Percentiles rank a stretch among this genome's conserved stretches.
Conservation (phyloP, 2,797 vertebrate genomes). For the Aldrovandia affinis region DNA sequence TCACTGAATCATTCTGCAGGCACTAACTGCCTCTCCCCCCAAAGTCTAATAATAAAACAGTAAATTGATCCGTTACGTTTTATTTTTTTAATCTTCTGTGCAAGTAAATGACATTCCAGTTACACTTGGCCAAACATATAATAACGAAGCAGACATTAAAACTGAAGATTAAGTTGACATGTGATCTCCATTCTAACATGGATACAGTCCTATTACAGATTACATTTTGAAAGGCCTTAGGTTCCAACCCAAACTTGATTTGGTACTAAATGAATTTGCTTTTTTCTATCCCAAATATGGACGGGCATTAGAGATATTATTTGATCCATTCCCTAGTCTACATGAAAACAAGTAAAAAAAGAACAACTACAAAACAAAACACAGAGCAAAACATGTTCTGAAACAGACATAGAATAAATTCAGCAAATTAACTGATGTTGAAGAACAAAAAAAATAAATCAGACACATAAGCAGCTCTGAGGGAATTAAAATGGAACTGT, state of each 20-base stretch:
- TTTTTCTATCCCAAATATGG: background rate
- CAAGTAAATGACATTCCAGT: background rate
- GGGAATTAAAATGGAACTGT: background rate
- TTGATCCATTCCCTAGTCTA: background rate
- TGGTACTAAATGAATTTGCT: background rate
- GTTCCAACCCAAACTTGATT: background rate
- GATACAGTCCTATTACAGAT: no score
- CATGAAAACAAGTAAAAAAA: background rate
- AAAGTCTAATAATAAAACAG: background rate
- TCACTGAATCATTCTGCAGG: background rate
- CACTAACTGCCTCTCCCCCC: background rate
- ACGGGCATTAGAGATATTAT: background rate
- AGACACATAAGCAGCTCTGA: background rate
- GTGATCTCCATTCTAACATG: no score
- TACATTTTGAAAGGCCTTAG: background rate
- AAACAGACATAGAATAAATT: background rate
- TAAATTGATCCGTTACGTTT: background rate
- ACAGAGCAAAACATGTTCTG: background rate
- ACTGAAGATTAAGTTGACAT: no score
- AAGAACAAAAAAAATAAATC: background rate
- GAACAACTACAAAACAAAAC: background rate
- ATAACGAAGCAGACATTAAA: background rate
- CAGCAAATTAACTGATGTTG: background rate
- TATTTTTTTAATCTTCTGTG: background rate
- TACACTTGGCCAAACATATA: background rate